Evolutionary conservation across 2,797 vertebrate genomes (phyloP).

Genomic region (Vespertilio murinus): DNA sequence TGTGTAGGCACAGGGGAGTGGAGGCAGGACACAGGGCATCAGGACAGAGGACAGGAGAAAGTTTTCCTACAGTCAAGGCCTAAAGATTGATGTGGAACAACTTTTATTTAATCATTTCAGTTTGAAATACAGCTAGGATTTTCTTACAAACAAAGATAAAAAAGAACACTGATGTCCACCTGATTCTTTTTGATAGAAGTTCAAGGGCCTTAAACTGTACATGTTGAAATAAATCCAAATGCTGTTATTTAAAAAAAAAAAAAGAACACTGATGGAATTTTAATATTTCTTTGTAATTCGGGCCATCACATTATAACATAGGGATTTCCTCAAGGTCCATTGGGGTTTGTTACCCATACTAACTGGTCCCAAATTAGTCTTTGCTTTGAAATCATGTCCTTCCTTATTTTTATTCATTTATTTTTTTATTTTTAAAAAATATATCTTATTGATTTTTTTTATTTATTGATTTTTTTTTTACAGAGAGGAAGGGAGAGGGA

Average conservation of each 20-base stretch:
- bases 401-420: background rate
- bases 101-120: background rate
- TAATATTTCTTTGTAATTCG: background rate
- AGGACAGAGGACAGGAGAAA: background rate
- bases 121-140: constrained; percentile 33
- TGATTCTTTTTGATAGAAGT: background rate
- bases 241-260: background rate
- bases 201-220: background rate
- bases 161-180: background rate
- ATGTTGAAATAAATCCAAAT: background rate
- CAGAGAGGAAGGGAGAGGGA: too few relatives aligned
- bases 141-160: constrained; percentile 7
- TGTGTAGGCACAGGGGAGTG: background rate
- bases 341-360: background rate
- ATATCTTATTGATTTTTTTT: too few relatives aligned
- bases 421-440: too few relatives aligned
- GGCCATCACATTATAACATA: background rate
- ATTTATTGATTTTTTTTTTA: too few relatives aligned
- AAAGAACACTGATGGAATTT: background rate
- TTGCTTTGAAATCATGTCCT: background rate
- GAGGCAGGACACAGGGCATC: background rate
- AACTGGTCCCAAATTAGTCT: background rate
- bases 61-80: background rate
- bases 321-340: background rate
- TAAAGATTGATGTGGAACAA: background rate